These are phyloP conservation scores for Orthosia incerta DNA, from an alignment of 2,888 invertebrate genomes.

Conservation along the genomic window DNA sequence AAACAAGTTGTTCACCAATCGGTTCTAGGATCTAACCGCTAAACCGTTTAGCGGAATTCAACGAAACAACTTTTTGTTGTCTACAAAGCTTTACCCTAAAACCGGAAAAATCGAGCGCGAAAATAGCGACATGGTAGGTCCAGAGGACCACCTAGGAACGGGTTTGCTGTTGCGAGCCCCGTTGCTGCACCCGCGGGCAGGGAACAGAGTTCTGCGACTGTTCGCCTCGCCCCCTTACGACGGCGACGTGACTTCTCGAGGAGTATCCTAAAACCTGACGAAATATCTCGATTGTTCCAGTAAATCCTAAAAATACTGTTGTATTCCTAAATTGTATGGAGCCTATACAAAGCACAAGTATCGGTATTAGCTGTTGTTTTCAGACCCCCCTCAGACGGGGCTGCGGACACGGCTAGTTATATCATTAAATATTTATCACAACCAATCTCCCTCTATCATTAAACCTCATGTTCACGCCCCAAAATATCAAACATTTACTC, in stretches of 20 bases:
- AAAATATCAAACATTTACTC: constrained; percentile 32
- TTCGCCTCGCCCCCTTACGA: too few species aligned
- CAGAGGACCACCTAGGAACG: too few species aligned
- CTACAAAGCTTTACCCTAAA: not conserved
- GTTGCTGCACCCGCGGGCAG: too few species aligned
- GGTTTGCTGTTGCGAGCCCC: too few species aligned
- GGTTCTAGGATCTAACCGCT: not conserved
- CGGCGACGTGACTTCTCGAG: too few species aligned
- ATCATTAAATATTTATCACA: constrained; percentile 24
- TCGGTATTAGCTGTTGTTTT: not conserved
- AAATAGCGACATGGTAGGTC: too few species aligned
- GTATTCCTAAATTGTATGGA: not conserved
- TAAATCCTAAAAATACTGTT: not conserved
- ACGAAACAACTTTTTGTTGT: not conserved
- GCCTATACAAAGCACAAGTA: not conserved
- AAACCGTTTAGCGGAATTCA: not conserved
- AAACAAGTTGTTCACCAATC: not conserved
- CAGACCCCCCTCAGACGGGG: too few species aligned
- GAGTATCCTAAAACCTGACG: not conserved
- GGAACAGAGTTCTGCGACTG: too few species aligned
- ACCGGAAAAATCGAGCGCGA: too few species aligned
- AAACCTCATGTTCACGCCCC: constrained; percentile 22
- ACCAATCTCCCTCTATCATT: constrained; percentile 17
- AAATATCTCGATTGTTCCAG: not conserved
- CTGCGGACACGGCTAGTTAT: not conserved